Conservation (phyloP, 2,113 vertebrate species). For the Xenopus borealis region DNA sequence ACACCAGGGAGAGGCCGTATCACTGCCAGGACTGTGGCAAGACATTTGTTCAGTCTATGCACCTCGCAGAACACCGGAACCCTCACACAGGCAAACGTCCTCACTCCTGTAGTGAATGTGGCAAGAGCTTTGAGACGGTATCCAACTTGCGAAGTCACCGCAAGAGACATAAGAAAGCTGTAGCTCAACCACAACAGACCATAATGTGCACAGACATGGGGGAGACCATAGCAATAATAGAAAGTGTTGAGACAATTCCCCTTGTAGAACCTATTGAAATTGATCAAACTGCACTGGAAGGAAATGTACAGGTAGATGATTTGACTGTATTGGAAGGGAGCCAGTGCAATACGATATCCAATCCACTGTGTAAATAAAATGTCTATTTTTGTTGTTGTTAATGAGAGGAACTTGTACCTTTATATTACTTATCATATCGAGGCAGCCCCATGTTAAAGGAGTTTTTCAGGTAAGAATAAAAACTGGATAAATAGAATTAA, state of each 20-base stretch:
- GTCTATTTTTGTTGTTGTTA: background rate
- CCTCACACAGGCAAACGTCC: constrained; percentile 82
- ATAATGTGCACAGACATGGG: constrained; percentile 88
- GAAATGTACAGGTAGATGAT: constrained; percentile 69
- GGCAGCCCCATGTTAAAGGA: too few relatives aligned
- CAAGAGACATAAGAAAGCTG: constrained; percentile 68
- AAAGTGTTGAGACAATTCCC: constrained; percentile 76
- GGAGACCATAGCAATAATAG: constrained; percentile 86
- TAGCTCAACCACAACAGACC: constrained; percentile 54
- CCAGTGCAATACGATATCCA: constrained; percentile 50
- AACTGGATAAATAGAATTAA: too few relatives aligned
- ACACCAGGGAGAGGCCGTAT: constrained; percentile 80
- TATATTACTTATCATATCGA: too few relatives aligned
- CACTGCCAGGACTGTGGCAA: constrained; percentile 79
- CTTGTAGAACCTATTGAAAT: constrained; percentile 77
- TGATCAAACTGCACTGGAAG: constrained; percentile 77
- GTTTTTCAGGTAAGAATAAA: too few relatives aligned
- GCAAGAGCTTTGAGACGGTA: constrained; percentile 84
- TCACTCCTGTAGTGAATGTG: constrained; percentile 72
- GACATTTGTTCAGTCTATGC: constrained; percentile 86
- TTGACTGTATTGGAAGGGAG: constrained; percentile 35
- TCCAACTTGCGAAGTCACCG: constrained; percentile 86
- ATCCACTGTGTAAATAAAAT: constrained; percentile 15
- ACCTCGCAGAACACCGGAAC: constrained; percentile 78
- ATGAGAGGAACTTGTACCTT: too few relatives aligned